These are phyloP conservation scores for Macaria notata DNA, from an alignment of 2,888 invertebrate species.

Conservation along the genomic window DNA sequence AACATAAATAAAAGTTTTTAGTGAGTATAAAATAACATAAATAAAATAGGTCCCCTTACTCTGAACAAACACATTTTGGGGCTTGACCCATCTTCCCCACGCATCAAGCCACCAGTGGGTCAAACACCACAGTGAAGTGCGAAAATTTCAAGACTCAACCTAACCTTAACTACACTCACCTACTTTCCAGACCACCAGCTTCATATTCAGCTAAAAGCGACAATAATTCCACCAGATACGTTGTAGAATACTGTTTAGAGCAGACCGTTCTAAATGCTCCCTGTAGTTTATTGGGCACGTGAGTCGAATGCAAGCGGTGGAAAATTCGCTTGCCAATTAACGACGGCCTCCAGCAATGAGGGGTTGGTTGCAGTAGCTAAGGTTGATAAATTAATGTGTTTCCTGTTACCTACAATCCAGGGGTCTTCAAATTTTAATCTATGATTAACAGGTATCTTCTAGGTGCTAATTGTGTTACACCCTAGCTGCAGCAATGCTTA, in stretches of 20 bases:
- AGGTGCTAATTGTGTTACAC: too few relatives aligned
- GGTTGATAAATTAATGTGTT: not conserved
- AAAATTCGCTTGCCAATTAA: slow-evolving; percentile 49
- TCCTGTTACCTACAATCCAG: too few relatives aligned
- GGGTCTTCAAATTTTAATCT: too few relatives aligned
- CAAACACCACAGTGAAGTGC: too few relatives aligned
- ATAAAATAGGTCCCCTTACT: too few relatives aligned
- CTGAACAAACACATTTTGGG: too few relatives aligned
- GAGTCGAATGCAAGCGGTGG: slow-evolving; percentile 59
- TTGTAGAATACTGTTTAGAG: slow-evolving; percentile 49
- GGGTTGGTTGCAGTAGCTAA: slow-evolving; percentile 12
- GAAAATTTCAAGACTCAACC: not conserved
- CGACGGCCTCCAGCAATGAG: slow-evolving; percentile 22
- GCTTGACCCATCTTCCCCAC: too few relatives aligned
- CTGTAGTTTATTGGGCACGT: slow-evolving; percentile 73
- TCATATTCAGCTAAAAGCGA: slow-evolving; percentile 10
- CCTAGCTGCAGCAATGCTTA: too few relatives aligned
- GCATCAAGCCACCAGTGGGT: too few relatives aligned
- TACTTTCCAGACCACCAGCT: not conserved
- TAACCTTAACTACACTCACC: not conserved
- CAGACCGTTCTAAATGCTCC: slow-evolving; percentile 64
- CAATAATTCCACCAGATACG: slow-evolving; percentile 18
- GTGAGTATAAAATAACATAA: not conserved
- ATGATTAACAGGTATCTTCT: too few relatives aligned
- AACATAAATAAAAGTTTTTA: slow-evolving; percentile 2